Evolutionary conservation across 2,113 vertebrate genomes (phyloP).

Genomic region (Callorhinus ursinus): DNA sequence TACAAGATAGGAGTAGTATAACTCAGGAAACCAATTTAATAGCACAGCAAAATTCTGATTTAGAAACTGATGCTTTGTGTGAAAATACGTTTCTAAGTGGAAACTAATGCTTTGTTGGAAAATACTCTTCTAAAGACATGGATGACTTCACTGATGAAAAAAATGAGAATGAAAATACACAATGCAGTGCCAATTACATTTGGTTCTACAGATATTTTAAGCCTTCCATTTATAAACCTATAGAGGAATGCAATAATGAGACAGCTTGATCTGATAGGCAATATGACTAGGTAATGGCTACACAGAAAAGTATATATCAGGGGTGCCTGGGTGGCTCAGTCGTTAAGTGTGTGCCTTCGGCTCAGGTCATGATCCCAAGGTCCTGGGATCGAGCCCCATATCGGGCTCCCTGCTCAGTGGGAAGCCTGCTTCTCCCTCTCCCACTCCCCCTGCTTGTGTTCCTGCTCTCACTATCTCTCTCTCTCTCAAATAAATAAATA

Average conservation of each 20-base stretch:
- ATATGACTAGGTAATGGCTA: background rate
- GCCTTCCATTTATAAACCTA: slow-evolving; percentile 20
- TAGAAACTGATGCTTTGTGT: background rate
- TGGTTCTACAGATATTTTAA: slow-evolving; percentile 38
- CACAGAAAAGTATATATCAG: background rate
- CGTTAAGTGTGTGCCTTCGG: too few relatives aligned
- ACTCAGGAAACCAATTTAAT: background rate
- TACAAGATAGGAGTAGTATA: background rate
- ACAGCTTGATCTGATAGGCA: background rate
- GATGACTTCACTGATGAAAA: background rate
- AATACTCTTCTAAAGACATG: background rate
- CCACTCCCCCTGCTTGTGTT: too few relatives aligned
- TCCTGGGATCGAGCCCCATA: too few relatives aligned
- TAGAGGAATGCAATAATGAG: slow-evolving; percentile 13
- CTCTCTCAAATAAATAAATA: too few relatives aligned
- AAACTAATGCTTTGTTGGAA: background rate
- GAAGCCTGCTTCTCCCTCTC: too few relatives aligned
- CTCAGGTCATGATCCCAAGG: too few relatives aligned
- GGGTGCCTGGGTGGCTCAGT: too few relatives aligned
- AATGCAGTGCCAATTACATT: background rate
- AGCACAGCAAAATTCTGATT: background rate
- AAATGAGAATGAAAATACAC: background rate
- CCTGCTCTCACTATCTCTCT: too few relatives aligned
- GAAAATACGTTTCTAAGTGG: background rate
- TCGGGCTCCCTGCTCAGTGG: too few relatives aligned